These are phyloP conservation scores for Lepus timidus DNA, from an alignment of 2,113 vertebrate species.

Conservation along the genomic window DNA sequence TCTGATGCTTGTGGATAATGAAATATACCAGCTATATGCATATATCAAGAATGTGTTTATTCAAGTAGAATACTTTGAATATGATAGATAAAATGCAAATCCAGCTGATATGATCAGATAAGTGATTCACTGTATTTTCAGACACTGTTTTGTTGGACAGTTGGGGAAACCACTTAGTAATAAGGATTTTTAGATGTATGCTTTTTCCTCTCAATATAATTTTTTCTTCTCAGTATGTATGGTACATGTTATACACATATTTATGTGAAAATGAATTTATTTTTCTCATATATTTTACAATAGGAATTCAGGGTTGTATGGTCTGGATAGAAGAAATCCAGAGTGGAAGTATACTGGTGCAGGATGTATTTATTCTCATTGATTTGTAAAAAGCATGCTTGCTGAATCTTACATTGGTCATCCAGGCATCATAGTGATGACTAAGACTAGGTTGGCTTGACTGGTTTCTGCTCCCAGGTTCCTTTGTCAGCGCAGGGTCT, in stretches of 20 bases:
- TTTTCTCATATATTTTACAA: neutral
- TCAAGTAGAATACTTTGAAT: neutral
- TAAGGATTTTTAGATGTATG: neutral
- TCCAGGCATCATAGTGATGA: neutral
- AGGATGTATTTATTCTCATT: neutral
- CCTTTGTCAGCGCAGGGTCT: neutral
- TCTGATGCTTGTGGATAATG: neutral
- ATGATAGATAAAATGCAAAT: neutral
- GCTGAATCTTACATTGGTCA: neutral
- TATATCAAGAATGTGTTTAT: neutral
- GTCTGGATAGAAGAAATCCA: neutral
- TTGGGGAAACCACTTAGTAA: neutral
- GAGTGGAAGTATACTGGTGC: too few species aligned
- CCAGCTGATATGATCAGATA: neutral
- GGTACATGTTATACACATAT: neutral
- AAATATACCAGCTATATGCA: neutral
- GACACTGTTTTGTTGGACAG: neutral
- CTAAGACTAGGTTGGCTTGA: neutral
- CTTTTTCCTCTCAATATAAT: neutral
- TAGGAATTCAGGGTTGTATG: neutral
- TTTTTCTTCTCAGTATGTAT: neutral
- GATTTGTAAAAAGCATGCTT: neutral
- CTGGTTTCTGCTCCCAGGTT: neutral
- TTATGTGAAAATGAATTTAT: constrained; percentile 29
- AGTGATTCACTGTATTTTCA: neutral